Conservation (phyloP, 2,888 invertebrate genomes). For the Agrotis puta region DNA sequence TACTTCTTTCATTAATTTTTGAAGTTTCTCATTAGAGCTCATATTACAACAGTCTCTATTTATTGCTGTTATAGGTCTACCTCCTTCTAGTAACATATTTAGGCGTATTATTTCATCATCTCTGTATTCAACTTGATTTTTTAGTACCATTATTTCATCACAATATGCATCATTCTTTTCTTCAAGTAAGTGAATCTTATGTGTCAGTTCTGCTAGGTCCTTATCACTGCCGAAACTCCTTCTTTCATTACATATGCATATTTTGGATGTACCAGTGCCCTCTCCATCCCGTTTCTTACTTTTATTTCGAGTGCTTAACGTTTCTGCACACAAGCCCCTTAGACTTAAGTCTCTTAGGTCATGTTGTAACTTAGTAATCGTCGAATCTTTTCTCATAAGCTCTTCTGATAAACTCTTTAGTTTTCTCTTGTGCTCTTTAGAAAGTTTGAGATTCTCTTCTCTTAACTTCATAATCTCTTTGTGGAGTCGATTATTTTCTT, state of each 20-base stretch:
- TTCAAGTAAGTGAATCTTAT: slow-evolving; percentile 84
- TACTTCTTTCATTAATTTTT: slow-evolving; percentile 91
- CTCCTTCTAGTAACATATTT: slow-evolving; percentile 93
- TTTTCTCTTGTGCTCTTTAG: slow-evolving; percentile 92
- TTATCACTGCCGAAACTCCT: slow-evolving; percentile 79
- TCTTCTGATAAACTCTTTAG: slow-evolving; percentile 92
- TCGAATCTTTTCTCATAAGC: slow-evolving; percentile 89
- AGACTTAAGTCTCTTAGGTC: slow-evolving; percentile 85
- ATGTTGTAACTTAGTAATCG: slow-evolving; percentile 84
- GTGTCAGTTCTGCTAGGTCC: slow-evolving; percentile 84
- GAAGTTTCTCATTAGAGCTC: slow-evolving; percentile 89
- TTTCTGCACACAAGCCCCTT: slow-evolving; percentile 86
- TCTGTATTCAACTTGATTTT: slow-evolving; percentile 87
- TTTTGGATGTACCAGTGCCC: slow-evolving; percentile 70
- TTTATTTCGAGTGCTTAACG: slow-evolving; percentile 85
- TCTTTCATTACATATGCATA: slow-evolving; percentile 78
- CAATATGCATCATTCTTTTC: slow-evolving; percentile 82
- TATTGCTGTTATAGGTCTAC: slow-evolving; percentile 92
- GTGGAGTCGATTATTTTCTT: slow-evolving; percentile 94
- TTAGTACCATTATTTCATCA: slow-evolving; percentile 83
- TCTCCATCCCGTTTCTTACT: slow-evolving; percentile 79
- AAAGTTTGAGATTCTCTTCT: slow-evolving; percentile 92
- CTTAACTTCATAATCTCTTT: slow-evolving; percentile 92
- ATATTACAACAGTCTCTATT: slow-evolving; percentile 93
- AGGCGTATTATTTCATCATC: slow-evolving; percentile 94